Evolutionary conservation across 2,797 vertebrate genomes (phyloP), one percentile per base, ranked within the genome.

Genomic region (Geotrypetes seraphini): DNA sequence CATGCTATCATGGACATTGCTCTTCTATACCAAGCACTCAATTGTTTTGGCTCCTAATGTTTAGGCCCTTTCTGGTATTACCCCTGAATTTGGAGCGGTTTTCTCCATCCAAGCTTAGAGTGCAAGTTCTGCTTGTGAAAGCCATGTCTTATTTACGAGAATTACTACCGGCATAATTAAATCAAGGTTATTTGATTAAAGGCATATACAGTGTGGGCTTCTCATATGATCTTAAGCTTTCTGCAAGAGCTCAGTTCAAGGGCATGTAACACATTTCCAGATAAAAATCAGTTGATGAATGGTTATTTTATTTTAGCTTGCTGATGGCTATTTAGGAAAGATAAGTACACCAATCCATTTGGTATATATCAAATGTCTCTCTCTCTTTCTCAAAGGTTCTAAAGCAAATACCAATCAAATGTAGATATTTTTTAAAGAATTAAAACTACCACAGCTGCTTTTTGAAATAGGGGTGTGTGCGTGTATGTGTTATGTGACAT

Each of bases 71-170:
- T 10, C 31, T 33, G 43, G 22, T 12, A n/a, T n/a, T n/a, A n/a
- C n/a, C n/a, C n/a, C n/a, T n/a, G n/a, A n/a, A 36, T 33, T 25
- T 27, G 37, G 21, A 26, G 38, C 12, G 48, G 18, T 18, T 5
- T 23, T 31, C 3, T 11, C 31, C 29, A 23, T 30, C 24, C 30
- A n/a, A 19, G 14, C 34, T 41, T 24, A 19, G 16, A 39, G 34
- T 21, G 28, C 13, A 17, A 20, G 10, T n/a, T 47, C 56, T 11
- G 22, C 23, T 40, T 19, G 17, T 36, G 38, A 16, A 3, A 30
- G 5, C 31, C 16, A 32, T 38, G 22, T 44, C 54, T 54, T 44
- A 35, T 62, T 52, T n/a, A n/a, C n/a, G n/a, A n/a, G n/a, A n/a
- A n/a, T 60, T 28, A n/a, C n/a, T 25, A 11, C 8, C 31, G 8